Conservation (phyloP, 2,797 vertebrate genomes). For the Simalia tracyae region DNA sequence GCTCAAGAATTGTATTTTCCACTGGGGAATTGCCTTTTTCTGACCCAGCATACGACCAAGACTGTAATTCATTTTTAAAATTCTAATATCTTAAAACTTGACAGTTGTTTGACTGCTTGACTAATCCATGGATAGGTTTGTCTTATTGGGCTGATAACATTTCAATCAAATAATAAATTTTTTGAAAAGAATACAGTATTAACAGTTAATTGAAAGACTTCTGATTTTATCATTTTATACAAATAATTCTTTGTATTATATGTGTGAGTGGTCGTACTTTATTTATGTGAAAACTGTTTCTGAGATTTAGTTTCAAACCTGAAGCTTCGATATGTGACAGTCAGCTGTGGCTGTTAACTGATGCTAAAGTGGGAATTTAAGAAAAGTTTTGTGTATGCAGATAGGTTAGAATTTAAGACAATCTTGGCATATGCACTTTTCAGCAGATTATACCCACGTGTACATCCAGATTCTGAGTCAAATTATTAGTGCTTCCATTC, state of each 20-base stretch:
- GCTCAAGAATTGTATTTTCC: background rate
- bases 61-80: background rate
- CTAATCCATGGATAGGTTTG: background rate
- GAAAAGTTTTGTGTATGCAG: background rate
- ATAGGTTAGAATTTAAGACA: background rate
- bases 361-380: background rate
- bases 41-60: background rate
- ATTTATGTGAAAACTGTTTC: background rate
- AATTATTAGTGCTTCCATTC: background rate
- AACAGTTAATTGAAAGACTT: background rate
- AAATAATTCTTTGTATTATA: background rate
- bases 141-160: background rate
- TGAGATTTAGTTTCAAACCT: background rate
- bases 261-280: background rate
- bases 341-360: background rate
- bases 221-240: background rate
- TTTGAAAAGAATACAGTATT: background rate
- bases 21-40: background rate
- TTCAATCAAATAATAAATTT: too few relatives aligned
- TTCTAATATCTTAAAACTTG: background rate
- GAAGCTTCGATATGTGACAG: background rate
- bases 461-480: background rate
- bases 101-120: background rate
- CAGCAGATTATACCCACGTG: background rate
- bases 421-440: background rate